Evolutionary conservation across 2,797 vertebrate genomes (phyloP), one percentile per base, ranked within the genome.

Genomic region (Chaunax sp.): DNA sequence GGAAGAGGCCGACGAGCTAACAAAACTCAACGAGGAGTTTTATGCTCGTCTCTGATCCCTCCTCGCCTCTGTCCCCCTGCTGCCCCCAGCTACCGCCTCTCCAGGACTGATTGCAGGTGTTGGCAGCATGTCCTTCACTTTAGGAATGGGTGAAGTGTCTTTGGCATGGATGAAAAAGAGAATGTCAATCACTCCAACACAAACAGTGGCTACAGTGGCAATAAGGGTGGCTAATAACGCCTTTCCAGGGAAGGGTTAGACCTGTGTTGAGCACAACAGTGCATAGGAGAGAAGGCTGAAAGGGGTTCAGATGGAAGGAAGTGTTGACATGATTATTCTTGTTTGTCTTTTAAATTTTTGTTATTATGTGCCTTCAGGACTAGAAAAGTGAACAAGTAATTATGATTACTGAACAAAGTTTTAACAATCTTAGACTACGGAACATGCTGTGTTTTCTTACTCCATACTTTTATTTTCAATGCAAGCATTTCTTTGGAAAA

Each of bases 301-400:
- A 62, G 56, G 60, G 59, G 45, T 47, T 47, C 45, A 65, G 72
- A 73, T 55, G 61, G 38, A 74, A 77, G 41, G 69, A 79, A 55
- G 53, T 82, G 55, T 86, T 82, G 72, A 82, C 80, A 40, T 18
- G 66, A 40, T 85, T 90, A 41, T 86, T 89, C 69, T 83, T 92
- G 82, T 75, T 83, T 77, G 66, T 75, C 85, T 80, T 46, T 64
- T 81, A 72, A 90, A 88, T 77, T 80, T 87, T 89, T 81, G 53
- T 84, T 64, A 94, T 93, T 85, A 96, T 97, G 97, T 97, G 97
- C 97, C 97, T 98, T 97, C 90, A 92, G 91, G 78, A 93, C 82
- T 82, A 89, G 71, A 85, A 74, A 69, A 81, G 66, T 86, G 80
- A 85, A 83, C 43, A 43, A 91, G 88, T 80, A 88, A 85, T 87